phyloP scores from a whole-genome alignment of 2,888 invertebrate genomes.

The Lasius platythorax region DNA sequence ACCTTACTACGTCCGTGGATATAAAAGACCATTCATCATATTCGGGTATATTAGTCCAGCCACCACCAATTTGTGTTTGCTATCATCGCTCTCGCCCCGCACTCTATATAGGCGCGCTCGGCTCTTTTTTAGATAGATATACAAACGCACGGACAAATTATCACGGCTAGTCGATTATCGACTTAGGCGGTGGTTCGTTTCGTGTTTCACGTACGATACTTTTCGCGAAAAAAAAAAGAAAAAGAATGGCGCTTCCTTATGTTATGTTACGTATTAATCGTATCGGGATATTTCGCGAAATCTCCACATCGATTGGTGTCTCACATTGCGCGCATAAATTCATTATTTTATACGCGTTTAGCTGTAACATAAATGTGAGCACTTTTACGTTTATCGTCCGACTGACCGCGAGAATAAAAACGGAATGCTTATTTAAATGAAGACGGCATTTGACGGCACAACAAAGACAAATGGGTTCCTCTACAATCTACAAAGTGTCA shows the following conservation, averaged over 20 bases:
- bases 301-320: neutral
- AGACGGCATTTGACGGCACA: neutral
- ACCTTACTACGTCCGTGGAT: constrained; percentile 71
- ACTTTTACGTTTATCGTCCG: neutral
- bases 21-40: constrained; percentile 79
- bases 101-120: constrained; percentile 20
- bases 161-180: constrained; percentile 54
- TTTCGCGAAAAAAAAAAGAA: neutral
- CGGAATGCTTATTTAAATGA: neutral
- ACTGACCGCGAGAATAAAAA: neutral
- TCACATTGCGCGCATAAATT: neutral
- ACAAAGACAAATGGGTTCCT: constrained; percentile 23
- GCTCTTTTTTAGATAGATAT: constrained; percentile 22
- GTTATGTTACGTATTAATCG: neutral
- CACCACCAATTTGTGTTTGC: constrained; percentile 77
- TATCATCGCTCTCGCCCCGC: constrained; percentile 68
- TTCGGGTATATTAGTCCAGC: constrained; percentile 74
- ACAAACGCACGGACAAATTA: constrained; percentile 48
- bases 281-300: neutral
- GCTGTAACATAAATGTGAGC: neutral
- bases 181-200: constrained; percentile 22
- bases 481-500: constrained; percentile 1
- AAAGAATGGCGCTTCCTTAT: neutral
- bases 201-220: neutral
- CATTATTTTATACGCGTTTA: neutral